These are phyloP conservation scores for Cydia strobilella DNA, from an alignment of 1,140 invertebrate species.

Conservation along the genomic window DNA sequence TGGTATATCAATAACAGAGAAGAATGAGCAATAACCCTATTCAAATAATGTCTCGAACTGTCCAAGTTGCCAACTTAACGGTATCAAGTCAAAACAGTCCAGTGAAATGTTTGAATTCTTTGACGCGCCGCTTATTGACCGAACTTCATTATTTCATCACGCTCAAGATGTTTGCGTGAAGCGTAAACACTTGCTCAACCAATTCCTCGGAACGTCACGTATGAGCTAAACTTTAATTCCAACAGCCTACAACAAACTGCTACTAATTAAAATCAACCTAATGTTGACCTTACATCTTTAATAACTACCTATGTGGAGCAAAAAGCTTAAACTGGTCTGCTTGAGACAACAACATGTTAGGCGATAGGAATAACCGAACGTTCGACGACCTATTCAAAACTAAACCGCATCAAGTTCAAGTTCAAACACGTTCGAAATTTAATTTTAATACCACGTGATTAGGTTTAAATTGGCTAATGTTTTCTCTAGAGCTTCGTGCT, in stretches of 20 bases:
- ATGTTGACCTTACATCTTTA: neutral
- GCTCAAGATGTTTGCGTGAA: slow-evolving; percentile 23
- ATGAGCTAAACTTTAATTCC: neutral
- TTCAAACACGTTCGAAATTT: neutral
- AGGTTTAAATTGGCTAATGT: neutral
- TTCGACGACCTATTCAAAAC: neutral
- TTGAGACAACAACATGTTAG: neutral
- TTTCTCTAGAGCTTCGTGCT: neutral
- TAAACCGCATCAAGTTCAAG: neutral
- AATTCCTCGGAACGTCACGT: slow-evolving; percentile 25
- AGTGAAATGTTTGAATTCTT: slow-evolving; percentile 2
- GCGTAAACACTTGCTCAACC: slow-evolving; percentile 13
- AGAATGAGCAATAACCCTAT: neutral
- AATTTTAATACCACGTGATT: slow-evolving; percentile 16
- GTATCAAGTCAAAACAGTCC: neutral
- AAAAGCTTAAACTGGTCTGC: neutral
- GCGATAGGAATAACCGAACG: neutral
- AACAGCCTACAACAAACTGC: neutral
- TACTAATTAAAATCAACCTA: neutral
- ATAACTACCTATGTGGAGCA: neutral
- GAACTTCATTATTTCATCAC: slow-evolving; percentile 27
- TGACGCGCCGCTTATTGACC: slow-evolving; percentile 17
- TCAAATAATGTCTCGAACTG: neutral
- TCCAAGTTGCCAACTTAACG: neutral
- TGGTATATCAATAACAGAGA: neutral